Evolutionary conservation across 2,113 vertebrate species (phyloP).

Genomic region (Thymallus thymallus): DNA sequence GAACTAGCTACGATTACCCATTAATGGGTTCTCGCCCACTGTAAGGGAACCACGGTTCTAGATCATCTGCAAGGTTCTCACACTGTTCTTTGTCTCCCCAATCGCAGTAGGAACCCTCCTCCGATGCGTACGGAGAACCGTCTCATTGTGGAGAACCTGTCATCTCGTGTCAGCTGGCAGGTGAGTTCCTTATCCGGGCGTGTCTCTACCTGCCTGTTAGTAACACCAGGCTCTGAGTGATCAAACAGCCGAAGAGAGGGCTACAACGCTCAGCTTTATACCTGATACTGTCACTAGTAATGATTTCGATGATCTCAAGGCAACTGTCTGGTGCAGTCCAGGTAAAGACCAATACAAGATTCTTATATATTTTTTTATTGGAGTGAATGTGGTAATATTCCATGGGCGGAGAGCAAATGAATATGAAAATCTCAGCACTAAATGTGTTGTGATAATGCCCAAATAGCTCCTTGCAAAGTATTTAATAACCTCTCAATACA

Average conservation of each 20-base stretch:
- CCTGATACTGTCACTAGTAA: slow-evolving; percentile 7
- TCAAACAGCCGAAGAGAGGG: neutral
- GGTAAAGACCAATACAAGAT: too few relatives aligned
- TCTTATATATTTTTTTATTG: neutral
- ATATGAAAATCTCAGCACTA: slow-evolving; percentile 12
- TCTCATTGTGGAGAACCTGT: slow-evolving; percentile 93
- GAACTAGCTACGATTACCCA: too few relatives aligned
- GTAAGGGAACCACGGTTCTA: neutral
- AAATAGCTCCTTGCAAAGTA: slow-evolving; percentile 19
- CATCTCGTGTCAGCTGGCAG: slow-evolving; percentile 97
- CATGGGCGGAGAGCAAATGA: slow-evolving; percentile 24
- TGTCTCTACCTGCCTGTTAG: neutral
- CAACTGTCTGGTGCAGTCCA: slow-evolving; percentile 47
- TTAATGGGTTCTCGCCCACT: too few relatives aligned
- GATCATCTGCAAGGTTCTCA: neutral
- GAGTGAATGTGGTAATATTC: slow-evolving; percentile 6
- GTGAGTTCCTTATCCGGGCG: slow-evolving; percentile 71
- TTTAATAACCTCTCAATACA: neutral
- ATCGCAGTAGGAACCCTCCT: slow-evolving; percentile 81
- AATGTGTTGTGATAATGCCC: slow-evolving; percentile 16
- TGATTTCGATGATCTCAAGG: slow-evolving; percentile 19
- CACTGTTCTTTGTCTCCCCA: neutral
- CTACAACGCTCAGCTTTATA: neutral
- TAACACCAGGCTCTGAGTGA: slow-evolving; percentile 21
- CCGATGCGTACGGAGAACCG: slow-evolving; percentile 95